A percentile compares a stretch with the other conserved stretches of the same genome.
phyloP scores from a whole-genome alignment of 2,113 vertebrate species.

The Semnornis frantzii region DNA sequence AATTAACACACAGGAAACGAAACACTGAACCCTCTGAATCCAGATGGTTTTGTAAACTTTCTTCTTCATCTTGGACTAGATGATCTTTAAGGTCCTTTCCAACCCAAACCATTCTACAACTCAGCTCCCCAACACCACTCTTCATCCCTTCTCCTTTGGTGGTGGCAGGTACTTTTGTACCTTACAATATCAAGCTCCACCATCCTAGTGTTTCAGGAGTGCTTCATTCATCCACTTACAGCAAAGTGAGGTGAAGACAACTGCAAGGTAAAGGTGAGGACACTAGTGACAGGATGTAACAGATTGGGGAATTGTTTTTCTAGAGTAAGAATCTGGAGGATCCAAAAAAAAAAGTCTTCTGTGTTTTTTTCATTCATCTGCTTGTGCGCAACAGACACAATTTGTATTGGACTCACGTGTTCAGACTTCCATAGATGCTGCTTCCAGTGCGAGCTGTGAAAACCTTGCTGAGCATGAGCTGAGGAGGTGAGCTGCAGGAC shows the following conservation, averaged over 20 bases:
- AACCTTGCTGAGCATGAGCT: slow-evolving; percentile 99
- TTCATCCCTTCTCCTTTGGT: background rate
- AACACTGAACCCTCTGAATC: background rate
- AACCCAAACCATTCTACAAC: no score
- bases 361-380: background rate
- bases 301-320: background rate
- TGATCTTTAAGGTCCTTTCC: background rate
- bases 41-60: background rate
- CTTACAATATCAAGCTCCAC: background rate
- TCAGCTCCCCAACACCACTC: no score
- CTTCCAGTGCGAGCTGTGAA: slow-evolving; percentile 96
- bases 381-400: background rate
- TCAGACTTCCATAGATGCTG: slow-evolving; percentile 95
- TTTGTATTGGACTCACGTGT: slow-evolving; percentile 85
- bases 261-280: background rate
- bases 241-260: background rate
- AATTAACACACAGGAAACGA: background rate
- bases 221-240: background rate
- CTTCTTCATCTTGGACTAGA: background rate
- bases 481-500: slow-evolving; percentile 88
- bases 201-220: background rate
- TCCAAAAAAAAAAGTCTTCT: background rate
- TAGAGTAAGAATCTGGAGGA: background rate
- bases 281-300: background rate
- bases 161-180: background rate